phyloP scores from a whole-genome alignment of 2,113 vertebrate genomes.

The Oncorhynchus tshawytscha region DNA sequence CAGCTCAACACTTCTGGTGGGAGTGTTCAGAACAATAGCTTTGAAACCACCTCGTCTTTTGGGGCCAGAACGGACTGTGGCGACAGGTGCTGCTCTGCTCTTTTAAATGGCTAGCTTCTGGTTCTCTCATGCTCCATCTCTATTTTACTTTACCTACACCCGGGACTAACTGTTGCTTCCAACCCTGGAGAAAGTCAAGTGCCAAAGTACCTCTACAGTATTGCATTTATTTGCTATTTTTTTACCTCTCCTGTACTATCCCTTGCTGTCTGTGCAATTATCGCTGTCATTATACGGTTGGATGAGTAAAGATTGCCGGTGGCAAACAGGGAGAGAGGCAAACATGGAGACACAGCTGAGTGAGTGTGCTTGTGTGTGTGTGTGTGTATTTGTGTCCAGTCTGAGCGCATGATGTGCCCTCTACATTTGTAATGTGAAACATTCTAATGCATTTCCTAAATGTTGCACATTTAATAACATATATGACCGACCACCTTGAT shows the following conservation, averaged over 20 bases:
- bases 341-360: conserved; percentile 14
- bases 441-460: conserved; percentile 2
- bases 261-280: conserved; percentile 28
- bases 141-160: not conserved
- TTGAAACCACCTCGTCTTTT: no score
- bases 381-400: not conserved
- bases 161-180: not conserved
- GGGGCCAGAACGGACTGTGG: conserved; percentile 57
- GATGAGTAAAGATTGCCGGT: conserved; percentile 38
- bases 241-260: not conserved
- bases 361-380: conserved; percentile 10
- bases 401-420: conserved; percentile 10
- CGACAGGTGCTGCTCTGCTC: conserved; percentile 64
- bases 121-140: not conserved
- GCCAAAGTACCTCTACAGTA: conserved; percentile 5
- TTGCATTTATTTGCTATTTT: conserved; percentile 7
- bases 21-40: no score
- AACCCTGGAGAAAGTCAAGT: conserved; percentile 1
- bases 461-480: conserved; percentile 11
- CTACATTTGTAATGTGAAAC: conserved; percentile 26
- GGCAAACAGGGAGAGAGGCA: conserved; percentile 4
- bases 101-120: conserved; percentile 35
- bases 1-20: no score
- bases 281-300: conserved; percentile 33
- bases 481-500: not conserved